A percentile compares a stretch with the other conserved stretches of the same genome.
phyloP scores from a whole-genome alignment of 2,113 vertebrate species.

The Cygnus buccinator region DNA sequence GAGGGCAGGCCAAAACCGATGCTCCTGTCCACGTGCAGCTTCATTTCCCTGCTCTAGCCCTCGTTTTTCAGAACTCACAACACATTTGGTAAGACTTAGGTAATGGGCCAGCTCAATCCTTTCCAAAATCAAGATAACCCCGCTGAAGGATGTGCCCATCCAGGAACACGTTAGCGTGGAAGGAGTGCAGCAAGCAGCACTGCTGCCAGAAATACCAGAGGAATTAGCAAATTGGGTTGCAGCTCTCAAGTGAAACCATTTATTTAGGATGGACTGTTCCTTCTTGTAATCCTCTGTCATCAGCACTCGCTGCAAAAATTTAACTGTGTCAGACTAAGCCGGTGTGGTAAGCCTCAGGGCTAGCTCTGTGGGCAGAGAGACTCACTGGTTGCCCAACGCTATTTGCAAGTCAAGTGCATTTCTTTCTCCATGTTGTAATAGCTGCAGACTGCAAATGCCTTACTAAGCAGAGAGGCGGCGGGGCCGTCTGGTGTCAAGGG shows the following conservation, averaged over 20 bases:
- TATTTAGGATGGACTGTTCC: background rate
- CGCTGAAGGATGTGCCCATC: background rate
- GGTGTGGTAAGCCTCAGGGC: slow-evolving; percentile 16
- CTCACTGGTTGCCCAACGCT: slow-evolving; percentile 2
- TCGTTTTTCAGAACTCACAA: rapidly evolving
- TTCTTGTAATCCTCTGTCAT: background rate
- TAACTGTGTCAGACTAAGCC: background rate
- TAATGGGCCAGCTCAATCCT: background rate
- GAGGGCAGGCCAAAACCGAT: rapidly evolving
- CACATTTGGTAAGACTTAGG: rapidly evolving
- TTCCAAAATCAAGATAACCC: background rate
- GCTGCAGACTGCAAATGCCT: background rate
- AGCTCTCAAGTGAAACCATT: slow-evolving; percentile 15
- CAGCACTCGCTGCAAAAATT: background rate
- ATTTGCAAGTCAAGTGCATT: slow-evolving; percentile 24
- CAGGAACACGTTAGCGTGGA: background rate
- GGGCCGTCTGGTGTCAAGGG: background rate
- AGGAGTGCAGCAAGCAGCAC: background rate
- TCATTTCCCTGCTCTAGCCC: rapidly evolving
- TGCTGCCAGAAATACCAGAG: slow-evolving; percentile 39
- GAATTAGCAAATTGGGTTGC: background rate
- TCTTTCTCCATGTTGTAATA: background rate
- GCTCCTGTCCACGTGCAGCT: rapidly evolving
- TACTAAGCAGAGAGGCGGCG: background rate
- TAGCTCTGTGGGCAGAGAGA: background rate